These are phyloP conservation scores for Danaus plexippus DNA, from an alignment of 1,140 invertebrate species.

Conservation along the genomic window DNA sequence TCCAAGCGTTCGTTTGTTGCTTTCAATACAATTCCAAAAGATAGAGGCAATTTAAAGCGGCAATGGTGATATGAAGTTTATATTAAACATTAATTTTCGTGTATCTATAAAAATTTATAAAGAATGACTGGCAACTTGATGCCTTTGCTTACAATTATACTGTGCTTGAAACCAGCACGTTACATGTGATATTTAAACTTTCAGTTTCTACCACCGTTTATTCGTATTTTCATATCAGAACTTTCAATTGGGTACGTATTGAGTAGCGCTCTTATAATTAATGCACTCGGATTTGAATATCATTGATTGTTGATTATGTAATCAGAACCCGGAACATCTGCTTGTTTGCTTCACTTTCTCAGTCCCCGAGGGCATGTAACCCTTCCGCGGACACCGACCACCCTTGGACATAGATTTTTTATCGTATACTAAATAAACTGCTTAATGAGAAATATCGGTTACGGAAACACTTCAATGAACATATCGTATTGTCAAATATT, in stretches of 20 bases:
- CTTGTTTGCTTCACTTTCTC: slow-evolving; percentile 51
- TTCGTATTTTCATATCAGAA: no score
- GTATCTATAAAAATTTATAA: no score
- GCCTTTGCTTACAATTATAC: no score
- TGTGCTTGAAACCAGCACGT: no score
- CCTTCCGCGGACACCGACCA: slow-evolving; percentile 53
- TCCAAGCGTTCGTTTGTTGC: neutral
- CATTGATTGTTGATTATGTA: slow-evolving; percentile 66
- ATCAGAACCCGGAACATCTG: slow-evolving; percentile 59
- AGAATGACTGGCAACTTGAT: no score
- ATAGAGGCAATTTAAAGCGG: slow-evolving; percentile 7
- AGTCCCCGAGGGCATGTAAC: slow-evolving; percentile 39
- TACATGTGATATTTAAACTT: no score
- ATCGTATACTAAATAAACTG: slow-evolving; percentile 52
- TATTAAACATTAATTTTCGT: no score
- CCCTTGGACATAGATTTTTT: slow-evolving; percentile 63
- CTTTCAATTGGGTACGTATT: no score
- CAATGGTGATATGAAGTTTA: slow-evolving; percentile 21
- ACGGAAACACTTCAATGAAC: slow-evolving; percentile 57
- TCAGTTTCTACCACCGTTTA: no score
- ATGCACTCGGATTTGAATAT: slow-evolving; percentile 43
- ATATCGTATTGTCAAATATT: slow-evolving; percentile 61
- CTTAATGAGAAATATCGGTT: slow-evolving; percentile 67
- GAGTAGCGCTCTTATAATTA: no score
- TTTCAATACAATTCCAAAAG: neutral